phyloP scores from a whole-genome alignment of 2,113 vertebrate genomes.

The Clarias gariepinus region DNA sequence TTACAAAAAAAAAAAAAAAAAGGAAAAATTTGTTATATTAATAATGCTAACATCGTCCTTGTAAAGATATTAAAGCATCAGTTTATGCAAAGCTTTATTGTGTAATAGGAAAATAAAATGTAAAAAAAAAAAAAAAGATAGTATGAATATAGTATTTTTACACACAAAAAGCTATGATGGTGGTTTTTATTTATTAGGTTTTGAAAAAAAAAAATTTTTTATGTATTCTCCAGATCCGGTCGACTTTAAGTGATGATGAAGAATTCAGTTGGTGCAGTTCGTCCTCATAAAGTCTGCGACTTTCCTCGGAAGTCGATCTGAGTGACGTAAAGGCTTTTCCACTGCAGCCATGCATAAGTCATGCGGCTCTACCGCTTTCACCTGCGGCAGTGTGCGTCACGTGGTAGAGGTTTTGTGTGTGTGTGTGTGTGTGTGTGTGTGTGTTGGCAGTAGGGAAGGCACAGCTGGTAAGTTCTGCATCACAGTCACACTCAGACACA shows the following conservation, averaged over 20 bases:
- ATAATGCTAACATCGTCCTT: background rate
- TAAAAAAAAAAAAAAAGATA: background rate
- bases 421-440: conserved; percentile 24
- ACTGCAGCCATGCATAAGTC: conserved; percentile 29
- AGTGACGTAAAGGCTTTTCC: conserved; percentile 15
- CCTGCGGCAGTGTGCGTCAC: conserved; percentile 33
- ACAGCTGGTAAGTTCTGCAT: conserved; percentile 43
- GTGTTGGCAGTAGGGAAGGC: conserved; percentile 30
- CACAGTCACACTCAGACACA: conserved; percentile 32
- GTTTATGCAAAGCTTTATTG: background rate
- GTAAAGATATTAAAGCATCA: background rate
- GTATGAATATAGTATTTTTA: no score
- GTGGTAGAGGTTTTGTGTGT: conserved; percentile 35
- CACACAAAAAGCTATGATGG: background rate
- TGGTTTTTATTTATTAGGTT: background rate
- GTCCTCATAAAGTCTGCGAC: background rate
- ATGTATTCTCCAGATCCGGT: background rate
- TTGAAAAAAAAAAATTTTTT: no score
- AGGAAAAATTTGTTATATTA: background rate
- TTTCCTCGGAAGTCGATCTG: conserved; percentile 23
- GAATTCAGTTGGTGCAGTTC: background rate
- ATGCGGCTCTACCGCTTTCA: conserved; percentile 26
- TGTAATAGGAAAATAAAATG: background rate
- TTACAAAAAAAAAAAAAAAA: background rate
- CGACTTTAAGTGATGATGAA: background rate